A percentile compares a stretch with the other conserved stretches of the same genome.
Evolutionary conservation across 2,797 vertebrate species (phyloP).

Genomic region (Holocentrus rufus): DNA sequence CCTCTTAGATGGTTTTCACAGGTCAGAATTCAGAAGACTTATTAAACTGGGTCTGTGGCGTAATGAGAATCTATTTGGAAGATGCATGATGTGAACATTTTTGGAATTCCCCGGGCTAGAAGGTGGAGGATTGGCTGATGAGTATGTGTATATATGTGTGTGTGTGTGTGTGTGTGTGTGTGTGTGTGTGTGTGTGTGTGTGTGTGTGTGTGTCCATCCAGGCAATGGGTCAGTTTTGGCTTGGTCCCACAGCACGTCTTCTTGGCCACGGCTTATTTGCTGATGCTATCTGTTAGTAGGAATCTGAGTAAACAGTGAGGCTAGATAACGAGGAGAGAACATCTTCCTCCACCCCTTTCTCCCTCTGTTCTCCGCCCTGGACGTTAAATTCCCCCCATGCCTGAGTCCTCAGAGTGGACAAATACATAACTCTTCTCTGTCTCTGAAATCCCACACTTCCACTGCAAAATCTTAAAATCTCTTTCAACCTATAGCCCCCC

Average conservation of each 20-base stretch:
- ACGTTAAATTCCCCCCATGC: slow-evolving; percentile 13
- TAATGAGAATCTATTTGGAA: too few species aligned
- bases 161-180: slow-evolving; percentile 40
- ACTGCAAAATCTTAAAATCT: slow-evolving; percentile 15
- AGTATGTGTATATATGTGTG: slow-evolving; percentile 23
- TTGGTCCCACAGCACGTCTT: slow-evolving; percentile 69
- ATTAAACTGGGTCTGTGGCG: too few species aligned
- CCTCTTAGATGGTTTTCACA: too few species aligned
- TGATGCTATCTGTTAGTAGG: slow-evolving; percentile 80
- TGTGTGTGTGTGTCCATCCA: slow-evolving; percentile 44
- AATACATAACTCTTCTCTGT: slow-evolving; percentile 10
- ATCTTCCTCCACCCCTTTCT: slow-evolving; percentile 55
- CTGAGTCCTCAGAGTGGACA: slow-evolving; percentile 10
- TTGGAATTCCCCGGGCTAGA: slow-evolving; percentile 3
- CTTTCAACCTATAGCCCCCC: slow-evolving; percentile 17
- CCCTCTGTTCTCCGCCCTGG: slow-evolving; percentile 22
- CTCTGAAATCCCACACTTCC: slow-evolving; percentile 1
- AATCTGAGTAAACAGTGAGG: slow-evolving; percentile 81
- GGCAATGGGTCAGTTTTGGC: slow-evolving; percentile 67
- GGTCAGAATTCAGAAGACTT: too few species aligned
- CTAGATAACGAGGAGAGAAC: slow-evolving; percentile 73
- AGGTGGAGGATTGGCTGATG: slow-evolving; percentile 36
- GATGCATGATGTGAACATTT: too few species aligned
- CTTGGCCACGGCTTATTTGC: slow-evolving; percentile 78
- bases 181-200: slow-evolving; percentile 18